Conservation (phyloP, 2,113 vertebrate species). For the Gallinago paraguaiae region DNA sequence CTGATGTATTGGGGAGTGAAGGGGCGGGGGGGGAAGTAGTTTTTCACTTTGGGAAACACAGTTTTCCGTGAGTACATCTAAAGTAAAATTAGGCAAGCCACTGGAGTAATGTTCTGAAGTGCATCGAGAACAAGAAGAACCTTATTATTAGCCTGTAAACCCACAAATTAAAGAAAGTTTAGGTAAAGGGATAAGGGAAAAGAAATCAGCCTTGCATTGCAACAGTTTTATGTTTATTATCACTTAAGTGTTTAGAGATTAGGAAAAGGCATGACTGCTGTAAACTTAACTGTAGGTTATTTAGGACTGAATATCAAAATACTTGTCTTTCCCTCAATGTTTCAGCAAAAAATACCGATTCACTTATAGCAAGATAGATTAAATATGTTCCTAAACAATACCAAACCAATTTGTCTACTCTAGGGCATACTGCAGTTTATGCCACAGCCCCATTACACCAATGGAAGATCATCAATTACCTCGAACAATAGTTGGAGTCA, state of each 20-base stretch:
- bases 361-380: slow-evolving; percentile 5
- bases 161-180: background rate
- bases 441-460: slow-evolving; percentile 11
- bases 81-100: background rate
- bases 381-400: slow-evolving; percentile 46
- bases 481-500: slow-evolving; percentile 29
- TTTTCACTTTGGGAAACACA: background rate
- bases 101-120: background rate
- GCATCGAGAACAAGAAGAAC: background rate
- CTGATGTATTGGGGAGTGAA: background rate
- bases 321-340: background rate
- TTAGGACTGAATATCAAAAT: background rate
- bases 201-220: background rate
- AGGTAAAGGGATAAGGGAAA: background rate
- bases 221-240: background rate
- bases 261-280: background rate
- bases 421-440: background rate
- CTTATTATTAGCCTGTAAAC: background rate
- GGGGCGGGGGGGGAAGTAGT: background rate
- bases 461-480: slow-evolving; percentile 54
- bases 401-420: slow-evolving; percentile 56
- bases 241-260: background rate
- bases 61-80: background rate
- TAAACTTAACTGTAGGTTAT: background rate
- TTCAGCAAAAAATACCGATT: background rate